A percentile compares a stretch with the other conserved stretches of the same genome.
phyloP scores from a whole-genome alignment of 2,797 vertebrate species.

The Calcarius lapponicus region DNA sequence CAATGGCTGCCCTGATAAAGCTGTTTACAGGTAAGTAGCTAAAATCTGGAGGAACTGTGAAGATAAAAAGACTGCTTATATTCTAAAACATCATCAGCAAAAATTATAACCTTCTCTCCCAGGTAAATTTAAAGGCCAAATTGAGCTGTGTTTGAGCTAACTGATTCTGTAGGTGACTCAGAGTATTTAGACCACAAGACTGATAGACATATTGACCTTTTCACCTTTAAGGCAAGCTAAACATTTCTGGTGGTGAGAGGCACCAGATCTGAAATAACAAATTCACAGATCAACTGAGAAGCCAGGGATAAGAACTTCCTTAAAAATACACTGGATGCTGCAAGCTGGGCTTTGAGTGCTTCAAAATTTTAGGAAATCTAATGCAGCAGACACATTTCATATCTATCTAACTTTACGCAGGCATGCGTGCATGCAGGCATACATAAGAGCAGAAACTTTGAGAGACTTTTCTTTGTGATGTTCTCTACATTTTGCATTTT shows the following conservation, averaged over 20 bases:
- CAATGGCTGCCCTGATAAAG: conserved; percentile 83
- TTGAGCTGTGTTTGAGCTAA: background rate
- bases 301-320: background rate
- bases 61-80: conserved; percentile 44
- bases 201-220: background rate
- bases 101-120: conserved; percentile 25
- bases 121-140: conserved; percentile 29
- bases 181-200: conserved; percentile 26
- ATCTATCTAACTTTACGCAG: background rate
- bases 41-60: conserved; percentile 91
- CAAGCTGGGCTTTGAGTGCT: background rate
- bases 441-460: background rate
- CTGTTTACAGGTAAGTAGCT: conserved; percentile 91
- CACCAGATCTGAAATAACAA: background rate
- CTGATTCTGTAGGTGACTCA: background rate
- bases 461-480: background rate
- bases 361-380: background rate
- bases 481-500: background rate
- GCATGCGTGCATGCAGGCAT: background rate
- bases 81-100: conserved; percentile 8
- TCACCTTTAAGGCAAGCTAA: background rate
- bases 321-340: background rate
- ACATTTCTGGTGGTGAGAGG: background rate
- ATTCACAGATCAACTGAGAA: background rate
- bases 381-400: background rate